Evolutionary conservation across 2,888 invertebrate species (phyloP).

Genomic region (Rhamnusium bicolor): DNA sequence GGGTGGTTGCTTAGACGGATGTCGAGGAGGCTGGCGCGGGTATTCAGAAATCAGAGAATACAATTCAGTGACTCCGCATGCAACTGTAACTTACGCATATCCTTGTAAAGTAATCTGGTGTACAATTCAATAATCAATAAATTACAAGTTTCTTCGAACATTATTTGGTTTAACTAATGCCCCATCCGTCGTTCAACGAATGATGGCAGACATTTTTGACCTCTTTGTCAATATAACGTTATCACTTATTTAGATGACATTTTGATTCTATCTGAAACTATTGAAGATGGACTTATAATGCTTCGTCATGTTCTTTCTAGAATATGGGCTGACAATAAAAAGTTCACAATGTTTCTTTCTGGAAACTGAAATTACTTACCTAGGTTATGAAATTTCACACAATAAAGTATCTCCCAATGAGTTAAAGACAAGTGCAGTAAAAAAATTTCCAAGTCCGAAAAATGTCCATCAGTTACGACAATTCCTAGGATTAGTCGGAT

Average conservation of each 20-base stretch:
- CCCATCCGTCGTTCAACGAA: slow-evolving; percentile 42
- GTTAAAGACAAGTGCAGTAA: slow-evolving; percentile 32
- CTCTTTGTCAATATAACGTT: neutral
- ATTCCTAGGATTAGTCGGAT: slow-evolving; percentile 36
- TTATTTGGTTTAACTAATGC: slow-evolving; percentile 33
- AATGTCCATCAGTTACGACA: slow-evolving; percentile 34
- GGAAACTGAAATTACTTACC: slow-evolving; percentile 4
- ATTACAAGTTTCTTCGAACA: slow-evolving; percentile 27
- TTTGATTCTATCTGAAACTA: slow-evolving; percentile 18
- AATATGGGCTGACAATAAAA: neutral
- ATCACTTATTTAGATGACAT: slow-evolving; percentile 38
- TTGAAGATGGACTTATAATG: neutral
- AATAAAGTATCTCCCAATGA: neutral
- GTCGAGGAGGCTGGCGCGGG: too few species aligned
- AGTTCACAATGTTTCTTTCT: neutral
- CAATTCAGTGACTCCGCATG: too few species aligned
- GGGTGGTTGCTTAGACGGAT: too few species aligned
- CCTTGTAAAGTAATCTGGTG: too few species aligned
- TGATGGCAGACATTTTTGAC: slow-evolving; percentile 39
- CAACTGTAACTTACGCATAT: too few species aligned
- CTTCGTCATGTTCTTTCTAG: neutral
- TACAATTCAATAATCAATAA: too few species aligned
- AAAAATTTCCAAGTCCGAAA: slow-evolving; percentile 33
- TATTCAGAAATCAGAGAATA: too few species aligned
- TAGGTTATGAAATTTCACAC: slow-evolving; percentile 17